Base-by-base conservation (phyloP, 2,113 vertebrate species). In the Melanostigma gelatinosum region DNA sequence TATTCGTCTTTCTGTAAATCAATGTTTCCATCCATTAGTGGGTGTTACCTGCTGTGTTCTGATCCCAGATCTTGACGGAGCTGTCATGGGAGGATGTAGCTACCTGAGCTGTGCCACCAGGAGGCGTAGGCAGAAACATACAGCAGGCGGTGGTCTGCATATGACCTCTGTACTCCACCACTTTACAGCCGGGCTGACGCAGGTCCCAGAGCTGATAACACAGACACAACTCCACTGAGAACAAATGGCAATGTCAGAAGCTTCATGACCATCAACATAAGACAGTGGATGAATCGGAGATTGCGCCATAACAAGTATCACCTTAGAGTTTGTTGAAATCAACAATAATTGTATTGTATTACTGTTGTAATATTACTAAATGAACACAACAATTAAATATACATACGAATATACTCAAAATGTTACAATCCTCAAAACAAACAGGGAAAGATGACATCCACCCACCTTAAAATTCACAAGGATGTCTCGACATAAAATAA, bases 151-250 rank as follows among this genome's bases (percentile, higher is more conserved):
- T 96, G 70, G 96, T 97, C 89, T 99, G 97, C 70, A 95, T 89
- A 50, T 99, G 98, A 4, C 97, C 97, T 69, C 85, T 93, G 88
- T 97, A 99, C 69, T 99, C 98, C 22, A 95, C 88, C 16, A 99
- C 91, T 60, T 77, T 94, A 93, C 83, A 90, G 77, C 95, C 95
- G 0, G 96, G 96, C 94, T 99, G 97, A 68, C 97, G 91, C n/a
- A 99, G 95, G 92, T 99, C 98, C 98, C 98, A 99, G 60, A 99
- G 92, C 98, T 99, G 89, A 84, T 83, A 79, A 83, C 62, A 88
- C 54, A 90, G 22, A 88, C 24, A 85, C 29, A 82, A 60, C 42
- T 65, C 48, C 54, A 74, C 40, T 82, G 40, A 77, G 52, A 75
- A 57, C 65, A 67, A 77, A 75, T 16, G 8, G 58, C 8, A 16